A percentile compares a stretch with the other conserved stretches of the same genome.
phyloP scores from a whole-genome alignment of 2,113 vertebrate genomes.

The Lontra canadensis region DNA sequence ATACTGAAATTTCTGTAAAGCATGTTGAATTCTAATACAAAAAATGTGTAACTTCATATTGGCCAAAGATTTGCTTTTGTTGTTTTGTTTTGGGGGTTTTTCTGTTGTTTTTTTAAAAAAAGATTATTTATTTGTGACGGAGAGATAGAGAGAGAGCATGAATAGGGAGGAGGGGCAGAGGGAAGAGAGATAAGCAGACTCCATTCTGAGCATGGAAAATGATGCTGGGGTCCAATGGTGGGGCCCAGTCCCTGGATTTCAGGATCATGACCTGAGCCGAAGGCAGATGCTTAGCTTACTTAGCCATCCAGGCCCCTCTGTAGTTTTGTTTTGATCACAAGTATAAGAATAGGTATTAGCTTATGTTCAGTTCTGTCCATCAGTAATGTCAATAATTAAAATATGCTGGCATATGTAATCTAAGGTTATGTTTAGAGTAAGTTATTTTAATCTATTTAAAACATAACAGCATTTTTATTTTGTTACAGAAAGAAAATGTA shows the following conservation, averaged over 20 bases:
- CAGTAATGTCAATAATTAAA: slow-evolving; percentile 28
- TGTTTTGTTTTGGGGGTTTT: background rate
- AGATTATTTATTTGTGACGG: no score
- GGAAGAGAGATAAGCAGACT: no score
- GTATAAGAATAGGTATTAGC: background rate
- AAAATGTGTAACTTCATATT: background rate
- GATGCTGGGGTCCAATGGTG: no score
- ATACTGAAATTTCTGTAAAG: background rate
- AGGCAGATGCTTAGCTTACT: no score
- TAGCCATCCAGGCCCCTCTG: no score
- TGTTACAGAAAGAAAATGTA: background rate
- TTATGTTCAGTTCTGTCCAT: background rate
- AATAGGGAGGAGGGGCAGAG: no score
- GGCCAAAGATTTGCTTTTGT: slow-evolving; percentile 1
- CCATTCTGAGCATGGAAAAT: no score
- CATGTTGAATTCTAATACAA: background rate
- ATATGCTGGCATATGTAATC: background rate
- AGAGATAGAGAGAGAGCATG: no score
- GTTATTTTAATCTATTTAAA: background rate
- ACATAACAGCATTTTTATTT: slow-evolving; percentile 1
- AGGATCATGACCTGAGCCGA: no score
- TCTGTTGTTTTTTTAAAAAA: no score
- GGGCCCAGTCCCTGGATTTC: no score
- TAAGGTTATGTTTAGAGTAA: slow-evolving; percentile 12
- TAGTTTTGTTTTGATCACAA: background rate